Conservation (phyloP, 2,888 invertebrate genomes). For the Lasioglossum oenotherae region DNA sequence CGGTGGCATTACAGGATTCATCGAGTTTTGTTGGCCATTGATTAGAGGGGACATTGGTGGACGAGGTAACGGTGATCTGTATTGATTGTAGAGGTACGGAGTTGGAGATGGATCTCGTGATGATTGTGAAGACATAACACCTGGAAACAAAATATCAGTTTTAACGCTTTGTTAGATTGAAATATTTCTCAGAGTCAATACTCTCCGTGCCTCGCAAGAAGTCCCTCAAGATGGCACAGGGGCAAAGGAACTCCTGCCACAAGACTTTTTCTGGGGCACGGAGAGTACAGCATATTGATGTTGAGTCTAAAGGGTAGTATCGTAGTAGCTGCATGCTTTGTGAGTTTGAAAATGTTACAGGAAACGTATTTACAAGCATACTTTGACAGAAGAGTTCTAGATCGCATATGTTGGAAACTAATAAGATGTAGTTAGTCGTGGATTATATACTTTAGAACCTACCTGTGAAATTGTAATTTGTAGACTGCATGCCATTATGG, state of each 20-base stretch:
- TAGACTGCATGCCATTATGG: constrained; percentile 79
- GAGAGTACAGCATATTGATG: background rate
- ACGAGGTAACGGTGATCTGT: constrained; percentile 74
- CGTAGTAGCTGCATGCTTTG: background rate
- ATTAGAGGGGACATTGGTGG: constrained; percentile 77
- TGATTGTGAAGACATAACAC: constrained; percentile 83
- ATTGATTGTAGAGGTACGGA: constrained; percentile 77
- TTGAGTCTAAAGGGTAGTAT: background rate
- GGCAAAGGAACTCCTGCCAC: too few relatives aligned
- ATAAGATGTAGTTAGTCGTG: background rate
- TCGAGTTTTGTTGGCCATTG: constrained; percentile 72
- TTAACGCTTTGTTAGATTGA: background rate
- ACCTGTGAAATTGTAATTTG: constrained; percentile 77
- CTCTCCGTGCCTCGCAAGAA: too few relatives aligned
- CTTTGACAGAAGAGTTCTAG: background rate
- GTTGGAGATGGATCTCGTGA: constrained; percentile 85
- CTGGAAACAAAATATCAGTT: constrained; percentile 63
- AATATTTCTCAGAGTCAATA: background rate
- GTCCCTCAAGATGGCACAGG: too few relatives aligned
- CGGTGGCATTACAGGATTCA: constrained; percentile 33
- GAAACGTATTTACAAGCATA: background rate
- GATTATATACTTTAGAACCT: constrained; percentile 16
- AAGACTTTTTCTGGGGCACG: too few relatives aligned
- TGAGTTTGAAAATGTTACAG: background rate
- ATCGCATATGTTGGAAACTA: background rate